Percentiles rank a stretch among this genome's conserved stretches.
These are phyloP conservation scores for Gambelia wislizenii DNA, from an alignment of 2,797 vertebrate genomes.

Conservation along the genomic window DNA sequence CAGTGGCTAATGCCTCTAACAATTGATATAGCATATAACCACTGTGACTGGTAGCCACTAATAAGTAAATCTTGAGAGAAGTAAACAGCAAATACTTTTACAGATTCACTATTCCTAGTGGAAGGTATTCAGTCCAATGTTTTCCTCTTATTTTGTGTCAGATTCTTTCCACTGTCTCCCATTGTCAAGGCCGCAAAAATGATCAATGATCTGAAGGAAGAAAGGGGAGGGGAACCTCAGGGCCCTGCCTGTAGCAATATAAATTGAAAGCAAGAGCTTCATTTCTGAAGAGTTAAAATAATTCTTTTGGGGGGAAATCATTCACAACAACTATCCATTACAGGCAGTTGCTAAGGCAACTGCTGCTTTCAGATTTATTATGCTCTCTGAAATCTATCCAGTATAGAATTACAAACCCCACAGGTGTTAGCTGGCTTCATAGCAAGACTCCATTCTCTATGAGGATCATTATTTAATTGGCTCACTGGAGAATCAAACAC, in stretches of 20 bases:
- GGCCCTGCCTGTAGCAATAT: constrained; percentile 13
- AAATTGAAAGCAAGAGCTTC: constrained; percentile 49
- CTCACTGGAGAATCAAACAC: constrained; percentile 33
- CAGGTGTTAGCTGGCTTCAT: constrained; percentile 35
- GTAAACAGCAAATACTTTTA: not conserved
- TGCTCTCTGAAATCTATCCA: constrained; percentile 42
- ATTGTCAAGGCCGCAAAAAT: constrained; percentile 21
- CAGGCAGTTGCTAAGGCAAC: constrained; percentile 71
- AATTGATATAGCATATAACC: too few species aligned
- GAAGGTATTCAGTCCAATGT: not conserved
- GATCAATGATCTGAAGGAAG: constrained; percentile 18
- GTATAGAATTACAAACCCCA: constrained; percentile 50
- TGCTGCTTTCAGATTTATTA: constrained; percentile 56
- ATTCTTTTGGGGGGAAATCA: constrained; percentile 14
- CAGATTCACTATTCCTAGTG: not conserved
- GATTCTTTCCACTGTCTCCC: constrained; percentile 29
- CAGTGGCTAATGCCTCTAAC: not conserved
- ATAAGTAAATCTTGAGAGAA: not conserved
- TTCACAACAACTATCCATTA: constrained; percentile 47
- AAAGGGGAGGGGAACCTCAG: not conserved
- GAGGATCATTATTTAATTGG: constrained; percentile 35
- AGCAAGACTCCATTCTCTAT: constrained; percentile 29
- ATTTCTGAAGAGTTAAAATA: constrained; percentile 46
- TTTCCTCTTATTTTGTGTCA: constrained; percentile 4
- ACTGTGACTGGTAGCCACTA: not conserved